Evolutionary conservation across 2,113 vertebrate genomes (phyloP).

Genomic region (Cairina moschata): DNA sequence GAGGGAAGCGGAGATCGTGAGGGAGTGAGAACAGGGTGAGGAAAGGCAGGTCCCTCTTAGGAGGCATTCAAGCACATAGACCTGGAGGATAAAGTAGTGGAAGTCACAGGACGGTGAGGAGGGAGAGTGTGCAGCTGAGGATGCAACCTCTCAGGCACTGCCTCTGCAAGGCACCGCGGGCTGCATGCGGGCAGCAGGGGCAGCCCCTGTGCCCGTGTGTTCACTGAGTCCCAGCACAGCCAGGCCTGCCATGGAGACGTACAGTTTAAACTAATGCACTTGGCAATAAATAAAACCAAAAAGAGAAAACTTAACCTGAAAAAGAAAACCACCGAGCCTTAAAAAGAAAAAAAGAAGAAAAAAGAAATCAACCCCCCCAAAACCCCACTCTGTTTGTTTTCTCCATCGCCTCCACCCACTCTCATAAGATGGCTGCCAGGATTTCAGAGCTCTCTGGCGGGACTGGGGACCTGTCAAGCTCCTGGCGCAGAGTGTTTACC

Average conservation of each 20-base stretch:
- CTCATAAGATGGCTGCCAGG: slow-evolving; percentile 57
- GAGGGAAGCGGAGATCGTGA: background rate
- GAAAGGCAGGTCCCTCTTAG: background rate
- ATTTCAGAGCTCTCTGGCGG: slow-evolving; percentile 33
- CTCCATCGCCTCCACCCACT: slow-evolving; percentile 7
- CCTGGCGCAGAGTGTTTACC: slow-evolving; percentile 67
- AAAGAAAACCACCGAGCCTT: background rate
- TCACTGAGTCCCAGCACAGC: background rate
- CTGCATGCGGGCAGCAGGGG: background rate
- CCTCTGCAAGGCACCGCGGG: background rate
- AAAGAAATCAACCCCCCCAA: background rate
- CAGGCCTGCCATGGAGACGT: background rate
- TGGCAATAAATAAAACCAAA: background rate
- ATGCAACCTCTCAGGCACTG: accelerated
- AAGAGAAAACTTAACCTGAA: background rate
- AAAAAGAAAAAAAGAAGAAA: background rate
- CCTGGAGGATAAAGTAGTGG: background rate
- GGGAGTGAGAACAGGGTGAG: accelerated
- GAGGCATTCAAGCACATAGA: background rate
- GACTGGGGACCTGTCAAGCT: slow-evolving; percentile 44
- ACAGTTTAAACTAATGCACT: background rate
- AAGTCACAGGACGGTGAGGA: background rate
- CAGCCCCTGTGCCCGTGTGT: background rate
- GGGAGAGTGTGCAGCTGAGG: accelerated
- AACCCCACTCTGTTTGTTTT: slow-evolving; percentile 13